Evolutionary conservation across 2,797 vertebrate genomes (phyloP), one percentile per base, ranked within the genome.

Genomic region (Lates japonicus): DNA sequence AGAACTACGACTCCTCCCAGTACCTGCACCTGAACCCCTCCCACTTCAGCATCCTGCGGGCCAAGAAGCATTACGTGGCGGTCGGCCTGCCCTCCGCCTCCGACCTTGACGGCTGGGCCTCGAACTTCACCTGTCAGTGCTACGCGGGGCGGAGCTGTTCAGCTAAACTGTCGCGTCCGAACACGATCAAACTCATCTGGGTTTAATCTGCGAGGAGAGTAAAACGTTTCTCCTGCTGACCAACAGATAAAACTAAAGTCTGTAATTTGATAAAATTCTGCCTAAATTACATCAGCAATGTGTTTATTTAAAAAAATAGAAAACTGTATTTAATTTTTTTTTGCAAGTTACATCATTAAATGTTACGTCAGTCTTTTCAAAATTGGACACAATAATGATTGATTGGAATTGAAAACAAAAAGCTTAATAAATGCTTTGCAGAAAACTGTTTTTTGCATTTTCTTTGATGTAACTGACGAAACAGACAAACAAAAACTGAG

Each of bases 21-120:
- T 97, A 97, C 83, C 96, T 98, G 74, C 97, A 98, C 81, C 90
- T 98, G 81, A 97, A 96, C 85, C 80, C 94, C 33, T 4, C 55
- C 9, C 82, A 89, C 80, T 95, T 97, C 90, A 58, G 14, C 48
- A 96, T 98, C 90, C 52, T 88, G 70, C 86, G 14, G 13, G 70
- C 76, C 3, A 41, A 75, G 8, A 89, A 84, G 80, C 93, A 89
- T 84, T 96, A 95, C 25, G 58, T 61, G 17, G 85, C 95, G 1
- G 22, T 64, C 1, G 97, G 97, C 5, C 73, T 88, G 4, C 96
- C 95, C 5, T 86, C 95, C 0, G 12, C 78, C 17, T 76, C 83
- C 4, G 96, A 97, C 84, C 87, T 97, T 29, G 12, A 88, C 0
- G 35, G 29, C n/a, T 94, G 96, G 88, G 71, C 69, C 0, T 70